Conservation (phyloP, 1,140 invertebrate genomes). For the Cherax destructor region DNA sequence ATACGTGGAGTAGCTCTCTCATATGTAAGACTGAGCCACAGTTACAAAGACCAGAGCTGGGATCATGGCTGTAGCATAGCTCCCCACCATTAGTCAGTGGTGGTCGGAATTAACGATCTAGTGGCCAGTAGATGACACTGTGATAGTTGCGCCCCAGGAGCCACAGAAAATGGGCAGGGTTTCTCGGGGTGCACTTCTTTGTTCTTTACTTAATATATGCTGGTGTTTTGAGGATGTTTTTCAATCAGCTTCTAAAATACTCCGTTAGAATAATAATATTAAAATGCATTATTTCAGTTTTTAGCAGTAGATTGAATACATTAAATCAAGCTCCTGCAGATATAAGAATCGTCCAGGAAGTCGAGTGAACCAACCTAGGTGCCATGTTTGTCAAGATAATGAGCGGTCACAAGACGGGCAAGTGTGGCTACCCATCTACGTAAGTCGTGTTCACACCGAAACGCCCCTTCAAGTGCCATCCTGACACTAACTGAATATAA, state of each 20-base stretch:
- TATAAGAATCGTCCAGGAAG: not conserved
- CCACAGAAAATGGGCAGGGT: constrained; percentile 23
- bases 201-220: constrained; percentile 5
- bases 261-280: not conserved
- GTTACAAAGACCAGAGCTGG: not conserved
- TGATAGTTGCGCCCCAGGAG: constrained; percentile 37
- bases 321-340: not conserved
- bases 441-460: not conserved
- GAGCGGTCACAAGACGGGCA: not conserved
- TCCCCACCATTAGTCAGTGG: constrained; percentile 34
- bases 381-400: not conserved
- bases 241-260: not conserved
- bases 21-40: no score
- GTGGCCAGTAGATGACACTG: constrained; percentile 36
- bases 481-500: not conserved
- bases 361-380: not conserved
- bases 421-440: not conserved
- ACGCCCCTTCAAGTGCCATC: not conserved
- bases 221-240: not conserved
- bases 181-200: not conserved
- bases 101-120: constrained; percentile 38
- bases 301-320: not conserved
- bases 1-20: no score
- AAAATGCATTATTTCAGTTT: not conserved
- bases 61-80: not conserved